These are phyloP conservation scores for Leucopternis melanops DNA, from an alignment of 2,113 vertebrate genomes.

Conservation along the genomic window DNA sequence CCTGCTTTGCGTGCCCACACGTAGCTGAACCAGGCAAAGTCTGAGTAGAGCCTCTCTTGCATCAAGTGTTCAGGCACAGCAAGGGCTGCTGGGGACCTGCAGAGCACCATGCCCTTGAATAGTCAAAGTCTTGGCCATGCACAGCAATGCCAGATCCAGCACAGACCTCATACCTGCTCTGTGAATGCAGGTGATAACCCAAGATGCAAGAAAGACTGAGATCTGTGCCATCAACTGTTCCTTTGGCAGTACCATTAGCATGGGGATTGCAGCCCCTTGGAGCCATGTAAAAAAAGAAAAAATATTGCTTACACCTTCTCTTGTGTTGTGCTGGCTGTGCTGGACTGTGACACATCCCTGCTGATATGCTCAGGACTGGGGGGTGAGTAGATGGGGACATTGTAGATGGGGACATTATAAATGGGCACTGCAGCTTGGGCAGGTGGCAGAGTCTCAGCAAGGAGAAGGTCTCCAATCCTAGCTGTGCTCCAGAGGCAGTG, in stretches of 20 bases:
- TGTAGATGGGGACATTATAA: neutral
- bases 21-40: neutral
- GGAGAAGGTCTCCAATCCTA: neutral
- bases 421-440: neutral
- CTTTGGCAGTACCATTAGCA: neutral
- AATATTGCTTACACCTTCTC: neutral
- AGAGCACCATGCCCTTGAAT: neutral
- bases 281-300: neutral
- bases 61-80: neutral
- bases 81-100: neutral
- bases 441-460: neutral
- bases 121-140: neutral
- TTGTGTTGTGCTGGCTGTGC: neutral
- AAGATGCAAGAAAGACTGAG: neutral
- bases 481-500: neutral
- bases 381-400: neutral
- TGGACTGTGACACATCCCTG: neutral
- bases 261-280: neutral
- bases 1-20: rapidly evolving
- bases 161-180: neutral
- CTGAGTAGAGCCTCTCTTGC: neutral
- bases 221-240: neutral
- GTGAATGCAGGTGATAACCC: neutral
- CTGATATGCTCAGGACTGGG: neutral
- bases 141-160: neutral